Evolutionary conservation across 2,113 vertebrate species (phyloP), one percentile per base, ranked within the genome.

Genomic region (Ameiurus melas): DNA sequence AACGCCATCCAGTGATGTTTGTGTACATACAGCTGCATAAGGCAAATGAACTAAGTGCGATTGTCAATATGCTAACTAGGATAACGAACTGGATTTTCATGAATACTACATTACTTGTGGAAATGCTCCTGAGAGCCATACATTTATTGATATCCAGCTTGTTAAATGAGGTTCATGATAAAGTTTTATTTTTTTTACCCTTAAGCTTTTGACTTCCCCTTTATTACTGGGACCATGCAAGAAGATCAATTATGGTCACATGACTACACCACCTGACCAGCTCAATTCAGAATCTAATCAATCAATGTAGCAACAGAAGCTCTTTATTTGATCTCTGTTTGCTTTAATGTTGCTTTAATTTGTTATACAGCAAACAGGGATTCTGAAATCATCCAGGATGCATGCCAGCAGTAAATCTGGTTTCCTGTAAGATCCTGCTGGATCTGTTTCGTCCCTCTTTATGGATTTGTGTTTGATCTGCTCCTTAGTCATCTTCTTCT

Each of bases 391-490:
- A 30, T 33, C 30, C 77, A 3, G 27, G 51, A 12, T 19, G 14
- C 30, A 12, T 22, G 30, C 30, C 17, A 58, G n/a, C 55, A 58
- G 79, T 58, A 36, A 81, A 81, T 81, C 79, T 58, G 51, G 6
- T 53, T 30, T 57, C 77, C 27, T 33, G 47, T 55, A 53, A 53
- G 77, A 80, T 30, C 51, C 17, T 80, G 77, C 19, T 33, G 53
- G 36, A 93, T 99, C 97, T 0, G 96, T 97, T 93, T 99, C 97
- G 53, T 99, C 97, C 94, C 97, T 96, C 94, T 98, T 96, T 92
- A 99, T 99, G 93, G 99, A 98, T 92, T 99, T 99, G 95, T 99
- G 97, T 93, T 99, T 97, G 0, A 99, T 99, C 94, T 99, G 98
- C 94, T 99, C 97, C 94, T 99, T 99, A 95, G 99, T 99, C 98